phyloP scores from a whole-genome alignment of 2,797 vertebrate species.

The Gephyroberyx darwinii region DNA sequence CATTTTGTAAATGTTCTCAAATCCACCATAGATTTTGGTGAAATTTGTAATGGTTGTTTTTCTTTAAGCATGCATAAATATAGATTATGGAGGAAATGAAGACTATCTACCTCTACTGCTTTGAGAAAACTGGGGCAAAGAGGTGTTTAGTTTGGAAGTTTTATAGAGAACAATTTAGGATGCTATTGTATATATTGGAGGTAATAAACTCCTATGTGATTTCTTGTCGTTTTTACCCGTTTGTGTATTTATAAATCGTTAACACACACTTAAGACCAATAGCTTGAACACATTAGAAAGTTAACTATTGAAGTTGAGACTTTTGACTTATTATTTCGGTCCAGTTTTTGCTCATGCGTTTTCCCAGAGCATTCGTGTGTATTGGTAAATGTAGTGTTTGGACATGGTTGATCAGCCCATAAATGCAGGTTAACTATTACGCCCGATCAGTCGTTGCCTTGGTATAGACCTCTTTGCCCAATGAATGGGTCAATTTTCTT shows the following conservation, averaged over 20 bases:
- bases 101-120: constrained; percentile 16
- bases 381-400: too few relatives aligned
- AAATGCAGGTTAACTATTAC: too few relatives aligned
- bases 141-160: constrained; percentile 20
- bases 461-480: too few relatives aligned
- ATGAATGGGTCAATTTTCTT: too few relatives aligned
- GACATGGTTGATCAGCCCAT: too few relatives aligned
- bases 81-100: not conserved
- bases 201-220: constrained; percentile 29
- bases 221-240: not conserved
- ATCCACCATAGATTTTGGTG: constrained; percentile 11
- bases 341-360: too few relatives aligned
- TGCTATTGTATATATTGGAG: constrained; percentile 35
- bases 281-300: too few relatives aligned
- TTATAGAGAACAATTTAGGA: not conserved
- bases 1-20: constrained; percentile 29
- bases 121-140: not conserved
- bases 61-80: not conserved
- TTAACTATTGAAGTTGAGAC: too few relatives aligned
- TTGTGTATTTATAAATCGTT: not conserved
- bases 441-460: too few relatives aligned
- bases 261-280: too few relatives aligned
- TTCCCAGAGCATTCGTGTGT: too few relatives aligned
- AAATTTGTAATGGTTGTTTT: constrained; percentile 26
- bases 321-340: too few relatives aligned